These are phyloP conservation scores for Arbacia lixula DNA, from an alignment of 53 echinoderm and acorn worm species.

Conservation along the genomic window DNA sequence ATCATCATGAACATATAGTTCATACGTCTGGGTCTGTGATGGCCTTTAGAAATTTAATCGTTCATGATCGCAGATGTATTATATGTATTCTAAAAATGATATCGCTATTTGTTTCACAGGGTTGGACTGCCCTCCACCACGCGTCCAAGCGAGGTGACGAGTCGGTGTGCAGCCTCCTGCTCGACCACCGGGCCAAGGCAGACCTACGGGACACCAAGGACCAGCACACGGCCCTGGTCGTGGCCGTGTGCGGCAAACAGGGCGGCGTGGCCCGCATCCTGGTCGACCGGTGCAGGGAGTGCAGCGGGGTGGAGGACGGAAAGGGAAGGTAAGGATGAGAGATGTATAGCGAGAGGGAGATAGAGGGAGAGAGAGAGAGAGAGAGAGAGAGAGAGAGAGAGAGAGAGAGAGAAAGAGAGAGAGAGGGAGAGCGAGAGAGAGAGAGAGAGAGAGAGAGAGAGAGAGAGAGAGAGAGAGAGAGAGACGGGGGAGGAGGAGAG, in stretches of 20 bases:
- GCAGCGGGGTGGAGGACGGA: constrained; percentile 38
- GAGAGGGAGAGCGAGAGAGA: too few species aligned
- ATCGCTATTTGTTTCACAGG: constrained; percentile 31
- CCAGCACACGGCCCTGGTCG: constrained; percentile 63
- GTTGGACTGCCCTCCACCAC: constrained; percentile 83
- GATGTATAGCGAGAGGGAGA: neutral
- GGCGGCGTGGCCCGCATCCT: constrained; percentile 46
- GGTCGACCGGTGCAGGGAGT: constrained; percentile 22
- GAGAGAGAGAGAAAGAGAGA: too few species aligned
- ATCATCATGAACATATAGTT: too few species aligned
- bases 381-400: too few species aligned
- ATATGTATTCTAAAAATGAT: too few species aligned
- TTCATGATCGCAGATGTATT: too few species aligned
- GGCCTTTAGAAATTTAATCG: too few species aligned
- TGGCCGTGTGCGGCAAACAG: constrained; percentile 62
- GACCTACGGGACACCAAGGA: constrained; percentile 47
- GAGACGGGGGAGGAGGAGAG: too few species aligned
- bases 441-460: too few species aligned
- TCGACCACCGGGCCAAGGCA: constrained; percentile 56
- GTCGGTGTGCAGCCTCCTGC: constrained; percentile 66
- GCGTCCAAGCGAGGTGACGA: constrained; percentile 74
- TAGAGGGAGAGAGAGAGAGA: neutral
- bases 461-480: too few species aligned
- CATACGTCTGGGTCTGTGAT: too few species aligned
- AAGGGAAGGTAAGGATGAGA: constrained; percentile 55